These are phyloP conservation scores for Drosophila atripex DNA, from an alignment of 2,888 invertebrate genomes.

Conservation along the genomic window DNA sequence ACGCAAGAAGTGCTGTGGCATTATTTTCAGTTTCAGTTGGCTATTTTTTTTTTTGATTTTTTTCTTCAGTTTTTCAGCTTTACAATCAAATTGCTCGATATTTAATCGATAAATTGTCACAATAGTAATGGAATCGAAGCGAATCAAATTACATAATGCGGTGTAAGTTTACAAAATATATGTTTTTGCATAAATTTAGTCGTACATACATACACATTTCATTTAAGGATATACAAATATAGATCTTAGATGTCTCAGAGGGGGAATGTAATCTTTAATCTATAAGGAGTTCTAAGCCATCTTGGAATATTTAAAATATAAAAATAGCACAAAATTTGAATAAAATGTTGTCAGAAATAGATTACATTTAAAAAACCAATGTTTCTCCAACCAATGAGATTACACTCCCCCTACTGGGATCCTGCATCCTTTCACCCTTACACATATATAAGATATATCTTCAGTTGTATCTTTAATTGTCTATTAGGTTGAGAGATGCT, in stretches of 20 bases:
- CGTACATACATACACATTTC: constrained; percentile 14
- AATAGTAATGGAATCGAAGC: constrained; percentile 39
- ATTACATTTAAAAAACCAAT: too few species aligned
- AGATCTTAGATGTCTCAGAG: neutral
- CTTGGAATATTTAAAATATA: too few species aligned
- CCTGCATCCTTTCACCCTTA: neutral
- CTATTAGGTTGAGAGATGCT: constrained; percentile 45
- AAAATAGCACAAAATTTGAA: too few species aligned
- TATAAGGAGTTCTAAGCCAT: too few species aligned
- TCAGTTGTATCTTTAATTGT: constrained; percentile 44
- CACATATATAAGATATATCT: constrained; percentile 28
- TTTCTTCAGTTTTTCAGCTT: neutral
- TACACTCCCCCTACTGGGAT: neutral
- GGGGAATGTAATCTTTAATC: neutral
- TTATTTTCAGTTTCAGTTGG: constrained; percentile 55
- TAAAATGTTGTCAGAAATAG: too few species aligned
- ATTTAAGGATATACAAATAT: neutral
- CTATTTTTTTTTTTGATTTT: constrained; percentile 42
- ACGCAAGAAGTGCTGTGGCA: constrained; percentile 65
- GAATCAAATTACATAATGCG: constrained; percentile 48
- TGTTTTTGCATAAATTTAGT: constrained; percentile 23
- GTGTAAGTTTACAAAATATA: constrained; percentile 71
- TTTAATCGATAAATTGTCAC: constrained; percentile 35
- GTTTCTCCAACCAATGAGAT: neutral
- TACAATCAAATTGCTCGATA: neutral